Base-by-base conservation (phyloP, 2,888 invertebrate genomes). In the Eupelmus urozonus region DNA sequence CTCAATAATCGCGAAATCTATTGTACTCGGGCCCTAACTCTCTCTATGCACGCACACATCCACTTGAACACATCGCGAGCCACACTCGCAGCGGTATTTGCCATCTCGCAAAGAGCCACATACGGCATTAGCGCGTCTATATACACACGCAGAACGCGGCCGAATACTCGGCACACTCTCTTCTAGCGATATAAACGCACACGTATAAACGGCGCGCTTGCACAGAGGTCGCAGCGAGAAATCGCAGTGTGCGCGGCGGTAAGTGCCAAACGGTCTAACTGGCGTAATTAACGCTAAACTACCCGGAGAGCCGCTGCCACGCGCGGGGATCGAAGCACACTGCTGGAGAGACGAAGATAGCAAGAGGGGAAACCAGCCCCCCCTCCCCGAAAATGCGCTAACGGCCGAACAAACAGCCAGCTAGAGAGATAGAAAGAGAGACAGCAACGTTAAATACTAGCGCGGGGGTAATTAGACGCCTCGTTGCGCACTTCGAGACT, bases 321-420 rank as follows among this genome's bases (percentile, higher is more conserved):
- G 71, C 78, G 62, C 60, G 62, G 59, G 65, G 65, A 66, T 77
- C 73, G 81, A 78, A 78, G 63, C 55, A 49, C 51, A 66, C 51
- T 53, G 16, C 20, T 29, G 29, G 20, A 62, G 53, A 60, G 27
- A 16, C 13, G 42, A 57, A 69, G 49, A 57, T 18, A 60, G 65
- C 9, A n/a, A 45, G 51, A 27, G 29, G 7, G 55, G 20, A 55
- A 70, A 74, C 62, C n/a, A n/a, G n/a, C n/a, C n/a, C n/a, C n/a
- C n/a, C n/a, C n/a, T n/a, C n/a, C 78, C 80, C 82, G 83, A 84
- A 85, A 85, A 84, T 81, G 83, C 83, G 84, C 83, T 85, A 86
- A 86, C 82, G 83, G 84, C 76, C 82, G 82, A 72, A 83, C 83
- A 86, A 85, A 85, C 81, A 84, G 67, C 60, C 63, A 63, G 55